Base-by-base conservation (phyloP, 2,888 invertebrate genomes). In the Eilema caniola region DNA sequence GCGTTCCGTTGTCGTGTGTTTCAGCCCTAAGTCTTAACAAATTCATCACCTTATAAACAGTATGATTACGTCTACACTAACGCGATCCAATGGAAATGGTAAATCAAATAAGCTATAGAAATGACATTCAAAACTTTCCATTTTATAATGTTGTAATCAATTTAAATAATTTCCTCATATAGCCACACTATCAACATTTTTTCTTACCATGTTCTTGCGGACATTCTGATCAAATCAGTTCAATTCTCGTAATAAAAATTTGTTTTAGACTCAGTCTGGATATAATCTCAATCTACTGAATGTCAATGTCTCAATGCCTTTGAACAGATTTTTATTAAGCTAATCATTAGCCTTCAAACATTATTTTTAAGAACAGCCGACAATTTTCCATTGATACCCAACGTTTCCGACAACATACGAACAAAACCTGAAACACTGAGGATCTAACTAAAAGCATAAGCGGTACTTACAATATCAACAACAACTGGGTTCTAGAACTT, bases 381-480 rank as follows among this genome's bases (percentile, higher is more conserved):
- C 24, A 24, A 62, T 20, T 25, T 33, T 33, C 59, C 25, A 59
- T 59, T 25, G 28, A 25, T 28, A 59, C 8, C 16, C 25, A 62
- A 23, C 28, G n/a, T 33, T 57, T 56, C 65, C 56, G 57, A 53
- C 60, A 74, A 71, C 71, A 74, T 66, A 66, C 41, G 59, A 62
- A 56, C 66, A 72, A 62, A 61, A 75, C 63, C 56, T 28, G 66
- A 65, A 68, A 61, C 62, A 59, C 72, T 70, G 67, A 71, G 61
- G 62, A 66, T 73, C 73, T 81, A 81, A 70, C 70, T 76, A 79
- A 80, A 81, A 82, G 82, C 82, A 79, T 72, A 83, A 82, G 82
- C 82, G 62, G 73, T 78, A 75, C 83, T 82, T 82, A 82, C 74
- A 82, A 69, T 83, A 83, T 82, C 81, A 82, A 82, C 82, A 82